Conservation (phyloP, 2,797 vertebrate genomes). For the Chanos chanos region DNA sequence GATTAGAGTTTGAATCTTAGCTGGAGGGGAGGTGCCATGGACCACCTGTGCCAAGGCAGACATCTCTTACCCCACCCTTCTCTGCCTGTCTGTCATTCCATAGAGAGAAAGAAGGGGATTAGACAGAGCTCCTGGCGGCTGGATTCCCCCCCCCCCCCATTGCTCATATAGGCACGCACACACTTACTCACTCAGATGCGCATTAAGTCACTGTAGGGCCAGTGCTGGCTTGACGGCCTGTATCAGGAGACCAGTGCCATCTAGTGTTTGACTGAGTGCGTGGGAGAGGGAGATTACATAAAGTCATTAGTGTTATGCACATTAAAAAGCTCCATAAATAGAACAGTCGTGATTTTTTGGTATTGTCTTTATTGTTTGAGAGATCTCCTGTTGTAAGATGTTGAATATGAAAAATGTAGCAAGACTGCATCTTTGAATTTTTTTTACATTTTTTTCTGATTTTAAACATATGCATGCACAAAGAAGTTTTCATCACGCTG, state of each 20-base stretch:
- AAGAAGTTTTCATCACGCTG: no score
- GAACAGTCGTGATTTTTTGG: neutral
- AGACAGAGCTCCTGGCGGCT: no score
- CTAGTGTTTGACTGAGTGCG: conserved; percentile 29
- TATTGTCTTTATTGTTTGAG: neutral
- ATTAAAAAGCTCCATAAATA: neutral
- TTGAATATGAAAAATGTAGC: no score
- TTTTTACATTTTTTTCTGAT: neutral
- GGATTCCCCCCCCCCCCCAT: no score
- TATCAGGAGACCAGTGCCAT: conserved; percentile 44
- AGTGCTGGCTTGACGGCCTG: conserved; percentile 37
- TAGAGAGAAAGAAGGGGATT: neutral
- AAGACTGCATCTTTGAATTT: no score
- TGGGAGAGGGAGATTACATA: no score
- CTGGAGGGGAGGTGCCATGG: neutral
- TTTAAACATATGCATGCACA: neutral
- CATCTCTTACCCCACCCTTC: neutral
- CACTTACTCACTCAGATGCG: conserved; percentile 6
- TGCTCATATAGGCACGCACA: conserved; percentile 6
- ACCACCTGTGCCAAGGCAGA: neutral
- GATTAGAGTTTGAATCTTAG: neutral
- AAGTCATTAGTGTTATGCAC: no score
- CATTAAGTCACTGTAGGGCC: conserved; percentile 12
- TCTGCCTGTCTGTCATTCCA: neutral
- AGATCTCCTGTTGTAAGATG: no score